Evolutionary conservation across 2,113 vertebrate genomes (phyloP).

Genomic region (Elephantulus edwardii): DNA sequence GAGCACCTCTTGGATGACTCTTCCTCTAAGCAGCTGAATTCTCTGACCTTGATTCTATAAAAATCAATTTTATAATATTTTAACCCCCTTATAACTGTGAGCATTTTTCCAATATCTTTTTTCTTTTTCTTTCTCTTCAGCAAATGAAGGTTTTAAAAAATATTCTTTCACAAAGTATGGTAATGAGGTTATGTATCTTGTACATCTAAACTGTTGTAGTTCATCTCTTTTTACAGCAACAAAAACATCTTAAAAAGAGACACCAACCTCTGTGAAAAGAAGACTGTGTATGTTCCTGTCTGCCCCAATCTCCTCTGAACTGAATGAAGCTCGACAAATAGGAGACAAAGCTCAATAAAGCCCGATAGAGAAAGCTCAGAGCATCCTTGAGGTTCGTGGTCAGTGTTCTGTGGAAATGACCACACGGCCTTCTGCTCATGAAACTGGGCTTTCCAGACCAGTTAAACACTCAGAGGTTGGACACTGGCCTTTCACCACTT

Average conservation of each 20-base stretch:
- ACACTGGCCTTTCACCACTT: not conserved
- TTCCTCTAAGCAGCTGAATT: slow-evolving; percentile 23
- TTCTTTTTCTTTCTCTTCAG: not conserved
- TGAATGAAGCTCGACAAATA: not conserved
- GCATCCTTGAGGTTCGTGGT: not conserved
- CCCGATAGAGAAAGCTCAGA: not conserved
- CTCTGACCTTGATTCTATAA: not conserved
- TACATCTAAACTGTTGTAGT: slow-evolving; percentile 29
- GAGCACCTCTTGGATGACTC: not conserved
- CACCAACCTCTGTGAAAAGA: not conserved
- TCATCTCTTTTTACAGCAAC: slow-evolving; percentile 67
- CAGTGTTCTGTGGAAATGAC: not conserved
- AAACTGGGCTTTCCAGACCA: not conserved
- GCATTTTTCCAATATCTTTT: not conserved
- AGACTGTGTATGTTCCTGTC: not conserved
- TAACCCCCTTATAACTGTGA: not conserved
- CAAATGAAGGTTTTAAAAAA: not conserved
- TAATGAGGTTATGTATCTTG: not conserved
- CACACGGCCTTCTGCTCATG: not conserved
- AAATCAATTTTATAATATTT: not conserved
- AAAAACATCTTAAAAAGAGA: slow-evolving; percentile 26
- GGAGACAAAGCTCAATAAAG: not conserved
- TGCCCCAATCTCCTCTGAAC: not conserved
- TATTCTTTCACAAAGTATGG: not conserved
- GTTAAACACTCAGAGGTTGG: not conserved